Evolutionary conservation across 2,888 invertebrate species (phyloP).

Genomic region (Tuberolachnus salignus): DNA sequence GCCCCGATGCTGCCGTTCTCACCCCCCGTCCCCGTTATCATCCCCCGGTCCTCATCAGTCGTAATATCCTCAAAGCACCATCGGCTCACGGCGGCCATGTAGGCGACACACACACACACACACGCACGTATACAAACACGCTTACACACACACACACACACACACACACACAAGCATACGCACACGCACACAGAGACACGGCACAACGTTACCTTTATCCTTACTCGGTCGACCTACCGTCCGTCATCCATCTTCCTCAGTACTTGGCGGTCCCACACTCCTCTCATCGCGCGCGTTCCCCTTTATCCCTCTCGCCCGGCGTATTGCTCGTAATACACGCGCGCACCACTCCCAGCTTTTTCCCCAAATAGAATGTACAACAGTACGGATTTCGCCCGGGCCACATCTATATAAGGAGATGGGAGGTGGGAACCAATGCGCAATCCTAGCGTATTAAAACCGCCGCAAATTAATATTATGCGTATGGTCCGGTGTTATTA

Average conservation of each 20-base stretch:
- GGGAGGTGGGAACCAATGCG: constrained; percentile 1
- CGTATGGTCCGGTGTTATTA: not conserved
- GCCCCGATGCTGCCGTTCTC: constrained; percentile 30
- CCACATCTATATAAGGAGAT: not conserved
- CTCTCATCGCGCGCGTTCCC: not conserved
- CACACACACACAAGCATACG: not conserved
- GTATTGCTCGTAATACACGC: constrained; percentile 30
- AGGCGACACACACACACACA: constrained; percentile 39
- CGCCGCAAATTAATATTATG: not conserved
- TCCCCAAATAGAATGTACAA: too few relatives aligned
- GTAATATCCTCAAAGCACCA: constrained; percentile 48
- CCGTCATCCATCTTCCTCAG: constrained; percentile 48
- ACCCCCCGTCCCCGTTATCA: not conserved
- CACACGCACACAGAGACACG: constrained; percentile 8
- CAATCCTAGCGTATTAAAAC: not conserved
- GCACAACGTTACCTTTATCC: constrained; percentile 45
- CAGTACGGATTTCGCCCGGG: constrained; percentile 34
- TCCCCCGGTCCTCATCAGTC: constrained; percentile 45
- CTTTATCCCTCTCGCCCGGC: not conserved
- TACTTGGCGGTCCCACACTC: not conserved
- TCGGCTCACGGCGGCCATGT: constrained; percentile 44
- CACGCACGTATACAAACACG: not conserved
- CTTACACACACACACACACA: not conserved
- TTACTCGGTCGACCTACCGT: constrained; percentile 48
- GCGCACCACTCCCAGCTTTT: not conserved